Evolutionary conservation across 2,113 vertebrate genomes (phyloP), one percentile per base, ranked within the genome.

Genomic region (Cololabis saira): DNA sequence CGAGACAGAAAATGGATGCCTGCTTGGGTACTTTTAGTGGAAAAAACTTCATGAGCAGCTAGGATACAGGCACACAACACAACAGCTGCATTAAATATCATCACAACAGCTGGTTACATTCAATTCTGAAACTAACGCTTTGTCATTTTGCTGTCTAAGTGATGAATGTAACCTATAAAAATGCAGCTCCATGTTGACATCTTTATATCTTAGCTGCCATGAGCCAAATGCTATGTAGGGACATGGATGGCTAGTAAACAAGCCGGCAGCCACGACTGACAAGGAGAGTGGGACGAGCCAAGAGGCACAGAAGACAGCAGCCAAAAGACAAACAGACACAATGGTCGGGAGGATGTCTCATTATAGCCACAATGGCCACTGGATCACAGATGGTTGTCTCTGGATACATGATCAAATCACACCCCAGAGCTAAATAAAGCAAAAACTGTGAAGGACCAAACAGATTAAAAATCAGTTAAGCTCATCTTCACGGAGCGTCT

Each of bases 1-100:
- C n/a, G 5, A 37, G 45, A 66, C 16, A 76, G 71, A 81, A 82
- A 83, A 88, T 85, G 74, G 78, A 83, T n/a, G 78, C 71, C 76
- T 72, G 45, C 48, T 54, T 21, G 43, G 13, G 13, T 14, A 15
- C 6, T 14, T 44, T 37, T 37, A 37, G 10, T 37, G 33, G 33
- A 7, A 9, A 37, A 3, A 37, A 4, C 10, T 37, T 37, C 33
- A 11, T 37, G 5, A 9, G 10, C 6, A 37, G 33, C 24, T 37
- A 37, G 10, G 33, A 37, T 7, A 37, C 33, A 7, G 33, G 6
- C 10, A 7, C 10, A 37, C 33, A 7, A 7, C 33, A 37, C 33
- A 37, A 9, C 33, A 37, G 10, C 33, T 37, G 33, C 1, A 1
- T 37, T 37, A 37, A 37, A 37, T 37, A 1, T 7, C 33, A 37